phyloP scores from a whole-genome alignment of 2,113 vertebrate species.

The Cyphomyrus discorhynchus region DNA sequence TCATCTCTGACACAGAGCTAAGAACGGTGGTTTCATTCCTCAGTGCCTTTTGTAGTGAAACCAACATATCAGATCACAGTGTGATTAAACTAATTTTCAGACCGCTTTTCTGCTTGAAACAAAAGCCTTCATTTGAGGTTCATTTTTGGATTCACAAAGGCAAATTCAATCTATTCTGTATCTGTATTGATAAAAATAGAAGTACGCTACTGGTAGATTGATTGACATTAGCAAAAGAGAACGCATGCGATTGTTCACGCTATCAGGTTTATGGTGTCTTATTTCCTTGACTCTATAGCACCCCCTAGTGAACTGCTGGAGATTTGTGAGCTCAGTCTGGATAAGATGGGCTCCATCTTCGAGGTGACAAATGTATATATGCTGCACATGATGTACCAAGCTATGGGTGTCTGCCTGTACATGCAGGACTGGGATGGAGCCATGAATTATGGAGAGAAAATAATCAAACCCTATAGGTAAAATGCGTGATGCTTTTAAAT shows the following conservation, averaged over 20 bases:
- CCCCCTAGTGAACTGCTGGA: conserved; percentile 88
- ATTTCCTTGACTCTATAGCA: conserved; percentile 71
- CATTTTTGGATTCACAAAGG: not conserved
- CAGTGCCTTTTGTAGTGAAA: not conserved
- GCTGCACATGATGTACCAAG: conserved; percentile 98
- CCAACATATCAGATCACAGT: not conserved
- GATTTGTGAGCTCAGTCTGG: conserved; percentile 89
- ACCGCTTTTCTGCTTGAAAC: not conserved
- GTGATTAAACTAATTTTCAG: not conserved
- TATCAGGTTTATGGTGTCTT: not conserved
- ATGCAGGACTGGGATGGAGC: conserved; percentile 95
- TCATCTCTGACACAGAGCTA: not conserved
- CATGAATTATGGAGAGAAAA: conserved; percentile 85
- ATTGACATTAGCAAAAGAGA: not conserved
- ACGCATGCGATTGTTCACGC: not conserved
- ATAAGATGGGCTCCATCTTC: conserved; percentile 89
- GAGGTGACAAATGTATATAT: conserved; percentile 91
- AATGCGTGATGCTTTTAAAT: conserved; percentile 9
- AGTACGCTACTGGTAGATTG: not conserved
- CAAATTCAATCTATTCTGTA: not conserved
- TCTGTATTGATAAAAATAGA: not conserved
- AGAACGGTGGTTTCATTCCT: not conserved
- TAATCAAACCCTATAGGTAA: conserved; percentile 76
- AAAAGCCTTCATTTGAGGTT: conserved; percentile 2
- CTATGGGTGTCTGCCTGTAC: conserved; percentile 97